Conservation (phyloP, 2,113 vertebrate species). For the Tiliqua scincoides region DNA sequence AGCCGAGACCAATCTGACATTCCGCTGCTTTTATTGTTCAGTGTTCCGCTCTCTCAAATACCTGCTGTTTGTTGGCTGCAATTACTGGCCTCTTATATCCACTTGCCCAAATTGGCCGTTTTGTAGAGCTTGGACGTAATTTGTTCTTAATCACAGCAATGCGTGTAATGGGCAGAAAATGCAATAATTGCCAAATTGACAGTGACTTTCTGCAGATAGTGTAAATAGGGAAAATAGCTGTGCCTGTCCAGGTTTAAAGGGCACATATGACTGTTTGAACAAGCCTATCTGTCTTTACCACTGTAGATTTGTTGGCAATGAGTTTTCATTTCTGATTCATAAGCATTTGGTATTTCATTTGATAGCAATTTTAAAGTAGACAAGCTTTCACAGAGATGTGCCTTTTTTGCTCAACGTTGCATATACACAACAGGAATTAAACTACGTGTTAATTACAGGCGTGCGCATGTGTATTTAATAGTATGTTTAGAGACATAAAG, state of each 20-base stretch:
- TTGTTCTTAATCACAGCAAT: slow-evolving; percentile 20
- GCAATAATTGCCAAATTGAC: slow-evolving; percentile 11
- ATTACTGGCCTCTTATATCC: background rate
- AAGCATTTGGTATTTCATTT: background rate
- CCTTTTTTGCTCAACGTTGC: no score
- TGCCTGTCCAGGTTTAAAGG: background rate
- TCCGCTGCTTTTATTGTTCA: slow-evolving; percentile 22
- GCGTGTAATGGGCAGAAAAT: background rate
- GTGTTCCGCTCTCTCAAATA: slow-evolving; percentile 24
- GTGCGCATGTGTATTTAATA: background rate
- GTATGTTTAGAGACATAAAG: background rate
- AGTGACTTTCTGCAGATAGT: slow-evolving; percentile 11
- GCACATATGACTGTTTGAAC: slow-evolving; percentile 24
- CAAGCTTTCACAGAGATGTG: background rate
- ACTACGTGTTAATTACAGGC: background rate
- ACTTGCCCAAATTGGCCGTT: slow-evolving; percentile 17
- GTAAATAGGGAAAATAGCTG: background rate
- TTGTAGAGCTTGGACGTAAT: background rate
- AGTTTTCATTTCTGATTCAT: slow-evolving; percentile 1
- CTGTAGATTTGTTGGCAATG: background rate
- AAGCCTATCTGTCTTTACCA: slow-evolving; percentile 15
- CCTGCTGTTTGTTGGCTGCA: background rate
- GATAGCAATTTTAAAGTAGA: slow-evolving; percentile 4
- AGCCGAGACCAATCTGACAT: background rate
- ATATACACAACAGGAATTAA: no score